These are phyloP conservation scores for Cerastoderma edule DNA, from an alignment of 2,888 invertebrate species.

Conservation along the genomic window DNA sequence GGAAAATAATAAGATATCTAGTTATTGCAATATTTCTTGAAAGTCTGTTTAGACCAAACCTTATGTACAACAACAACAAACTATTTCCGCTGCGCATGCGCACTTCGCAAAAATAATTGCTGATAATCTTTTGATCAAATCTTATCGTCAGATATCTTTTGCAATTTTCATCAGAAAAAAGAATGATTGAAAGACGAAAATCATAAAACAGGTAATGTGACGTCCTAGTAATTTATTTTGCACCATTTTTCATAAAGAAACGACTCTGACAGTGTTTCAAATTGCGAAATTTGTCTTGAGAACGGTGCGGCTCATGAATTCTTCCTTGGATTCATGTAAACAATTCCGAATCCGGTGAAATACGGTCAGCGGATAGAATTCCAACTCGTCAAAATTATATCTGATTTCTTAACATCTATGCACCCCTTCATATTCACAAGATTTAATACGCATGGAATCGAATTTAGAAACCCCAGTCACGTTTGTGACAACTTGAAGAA, in stretches of 20 bases:
- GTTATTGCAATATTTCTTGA: too few relatives aligned
- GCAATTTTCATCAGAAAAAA: neutral
- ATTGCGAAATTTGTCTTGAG: neutral
- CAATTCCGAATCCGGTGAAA: too few relatives aligned
- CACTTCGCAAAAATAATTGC: conserved; percentile 19
- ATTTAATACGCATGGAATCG: too few relatives aligned
- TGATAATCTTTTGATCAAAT: conserved; percentile 16
- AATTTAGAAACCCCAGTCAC: too few relatives aligned
- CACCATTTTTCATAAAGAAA: neutral
- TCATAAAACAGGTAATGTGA: neutral
- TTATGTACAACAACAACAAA: conserved; percentile 13
- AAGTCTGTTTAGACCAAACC: too few relatives aligned
- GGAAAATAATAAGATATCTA: too few relatives aligned
- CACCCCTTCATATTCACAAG: too few relatives aligned
- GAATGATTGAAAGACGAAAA: neutral
- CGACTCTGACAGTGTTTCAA: neutral
- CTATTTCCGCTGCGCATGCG: conserved; percentile 27
- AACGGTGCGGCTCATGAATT: neutral
- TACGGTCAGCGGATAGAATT: too few relatives aligned
- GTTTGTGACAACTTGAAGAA: too few relatives aligned
- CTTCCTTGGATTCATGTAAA: conserved; percentile 26
- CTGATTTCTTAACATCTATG: too few relatives aligned
- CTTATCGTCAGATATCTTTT: neutral
- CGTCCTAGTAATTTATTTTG: too few relatives aligned
- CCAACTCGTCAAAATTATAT: too few relatives aligned